Conservation (phyloP, 2,888 invertebrate species). For the Chorisops tibialis region DNA sequence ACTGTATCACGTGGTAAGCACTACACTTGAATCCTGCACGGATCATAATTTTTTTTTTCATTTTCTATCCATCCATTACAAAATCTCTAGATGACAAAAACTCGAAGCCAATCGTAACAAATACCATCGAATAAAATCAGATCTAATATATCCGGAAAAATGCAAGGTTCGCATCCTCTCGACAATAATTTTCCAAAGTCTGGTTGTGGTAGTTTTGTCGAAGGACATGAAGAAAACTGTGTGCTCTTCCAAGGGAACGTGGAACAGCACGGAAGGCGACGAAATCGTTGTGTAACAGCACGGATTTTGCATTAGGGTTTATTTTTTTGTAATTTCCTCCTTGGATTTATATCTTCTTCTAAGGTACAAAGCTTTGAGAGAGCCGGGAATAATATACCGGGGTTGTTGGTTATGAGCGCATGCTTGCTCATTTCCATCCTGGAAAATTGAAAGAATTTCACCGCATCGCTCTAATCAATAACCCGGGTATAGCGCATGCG, state of each 20-base stretch:
- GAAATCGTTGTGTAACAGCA: constrained; percentile 19
- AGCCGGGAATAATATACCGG: constrained; percentile 11
- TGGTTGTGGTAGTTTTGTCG: too few relatives aligned
- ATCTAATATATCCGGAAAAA: background rate
- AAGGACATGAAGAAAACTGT: too few relatives aligned
- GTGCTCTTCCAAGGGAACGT: background rate
- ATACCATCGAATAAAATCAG: background rate
- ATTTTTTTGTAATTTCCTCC: too few relatives aligned
- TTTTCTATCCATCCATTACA: background rate
- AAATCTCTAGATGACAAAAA: background rate
- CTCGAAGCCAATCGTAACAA: background rate
- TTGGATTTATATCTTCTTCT: background rate
- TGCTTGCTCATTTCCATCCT: constrained; percentile 1
- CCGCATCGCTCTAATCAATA: constrained; percentile 25
- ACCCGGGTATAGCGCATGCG: constrained; percentile 17
- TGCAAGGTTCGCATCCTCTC: background rate
- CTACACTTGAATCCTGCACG: constrained; percentile 17
- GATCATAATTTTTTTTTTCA: background rate
- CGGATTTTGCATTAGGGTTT: too few relatives aligned
- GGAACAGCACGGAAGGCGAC: background rate
- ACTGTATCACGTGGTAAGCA: constrained; percentile 39
- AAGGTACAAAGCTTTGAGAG: background rate
- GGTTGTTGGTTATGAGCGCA: constrained; percentile 4
- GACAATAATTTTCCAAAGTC: background rate
- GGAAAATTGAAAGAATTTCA: constrained; percentile 23